Conservation (phyloP, 2,888 invertebrate genomes). For the Plagodis pulveraria region DNA sequence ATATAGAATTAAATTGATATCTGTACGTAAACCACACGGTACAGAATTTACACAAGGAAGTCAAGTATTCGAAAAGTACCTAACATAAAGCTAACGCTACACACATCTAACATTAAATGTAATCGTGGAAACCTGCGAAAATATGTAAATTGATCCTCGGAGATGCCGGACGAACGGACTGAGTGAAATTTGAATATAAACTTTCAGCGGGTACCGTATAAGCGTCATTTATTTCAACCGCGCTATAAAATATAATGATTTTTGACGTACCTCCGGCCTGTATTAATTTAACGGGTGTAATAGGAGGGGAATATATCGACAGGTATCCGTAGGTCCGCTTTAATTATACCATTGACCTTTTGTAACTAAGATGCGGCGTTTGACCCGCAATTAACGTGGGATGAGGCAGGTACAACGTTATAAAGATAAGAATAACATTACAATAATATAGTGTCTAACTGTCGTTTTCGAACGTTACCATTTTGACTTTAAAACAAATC, state of each 20-base stretch:
- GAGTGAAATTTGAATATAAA: constrained; percentile 83
- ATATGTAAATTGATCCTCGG: constrained; percentile 84
- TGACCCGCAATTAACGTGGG: constrained; percentile 15
- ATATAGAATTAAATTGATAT: constrained; percentile 1
- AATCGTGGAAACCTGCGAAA: constrained; percentile 81
- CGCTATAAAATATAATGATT: constrained; percentile 83
- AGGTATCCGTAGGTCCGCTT: constrained; percentile 49
- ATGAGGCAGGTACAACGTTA: neutral
- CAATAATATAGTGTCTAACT: neutral
- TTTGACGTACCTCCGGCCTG: constrained; percentile 77
- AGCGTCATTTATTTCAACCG: constrained; percentile 82
- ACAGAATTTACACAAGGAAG: constrained; percentile 18
- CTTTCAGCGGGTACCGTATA: constrained; percentile 72
- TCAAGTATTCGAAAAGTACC: constrained; percentile 11
- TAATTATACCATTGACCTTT: constrained; percentile 53
- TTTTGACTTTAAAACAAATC: too few relatives aligned
- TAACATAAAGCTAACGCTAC: constrained; percentile 40
- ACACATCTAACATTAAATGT: constrained; percentile 68
- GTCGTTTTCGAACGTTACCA: too few relatives aligned
- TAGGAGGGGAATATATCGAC: constrained; percentile 66
- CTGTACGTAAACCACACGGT: constrained; percentile 5
- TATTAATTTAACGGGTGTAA: constrained; percentile 72
- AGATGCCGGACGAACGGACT: constrained; percentile 80
- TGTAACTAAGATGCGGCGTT: constrained; percentile 26
- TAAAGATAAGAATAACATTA: neutral